A percentile compares a stretch with the other conserved stretches of the same genome.
phyloP scores from a whole-genome alignment of 1,140 invertebrate genomes.

The Antheraea mylitta region DNA sequence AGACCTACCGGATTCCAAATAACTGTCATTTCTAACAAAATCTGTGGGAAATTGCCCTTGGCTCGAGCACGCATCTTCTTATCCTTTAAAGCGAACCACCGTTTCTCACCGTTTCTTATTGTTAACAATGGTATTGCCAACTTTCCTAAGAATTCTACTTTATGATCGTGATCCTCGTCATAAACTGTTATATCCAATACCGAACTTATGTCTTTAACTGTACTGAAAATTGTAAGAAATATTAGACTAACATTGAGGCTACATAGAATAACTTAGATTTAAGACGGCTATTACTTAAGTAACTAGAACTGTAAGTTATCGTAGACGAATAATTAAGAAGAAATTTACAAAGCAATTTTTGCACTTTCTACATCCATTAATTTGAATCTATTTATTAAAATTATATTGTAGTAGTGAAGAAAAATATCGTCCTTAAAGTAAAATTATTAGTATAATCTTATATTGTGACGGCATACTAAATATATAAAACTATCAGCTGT shows the following conservation, averaged over 20 bases:
- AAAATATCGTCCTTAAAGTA: too few species aligned
- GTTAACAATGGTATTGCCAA: slow-evolving; percentile 92
- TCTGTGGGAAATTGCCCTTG: slow-evolving; percentile 94
- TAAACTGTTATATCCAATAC: slow-evolving; percentile 98
- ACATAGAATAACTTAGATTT: too few species aligned
- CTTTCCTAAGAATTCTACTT: slow-evolving; percentile 98
- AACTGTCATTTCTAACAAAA: slow-evolving; percentile 94
- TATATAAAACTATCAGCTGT: too few species aligned
- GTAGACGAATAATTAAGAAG: too few species aligned
- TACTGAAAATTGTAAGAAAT: slow-evolving; percentile 80
- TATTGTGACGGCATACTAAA: too few species aligned
- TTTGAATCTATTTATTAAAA: too few species aligned
- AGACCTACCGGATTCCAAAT: slow-evolving; percentile 93
- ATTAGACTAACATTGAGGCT: not conserved
- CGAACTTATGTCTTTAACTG: slow-evolving; percentile 98
- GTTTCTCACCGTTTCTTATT: slow-evolving; percentile 94
- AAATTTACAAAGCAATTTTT: too few species aligned
- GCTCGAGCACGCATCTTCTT: slow-evolving; percentile 93
- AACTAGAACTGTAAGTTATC: too few species aligned
- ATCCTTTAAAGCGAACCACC: slow-evolving; percentile 98
- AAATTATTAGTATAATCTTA: too few species aligned
- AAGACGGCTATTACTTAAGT: too few species aligned
- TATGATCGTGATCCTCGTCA: slow-evolving; percentile 99
- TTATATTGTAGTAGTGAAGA: too few species aligned
- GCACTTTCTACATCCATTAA: too few species aligned